Evolutionary conservation across 2,113 vertebrate genomes (phyloP).

Genomic region (Apodemus speciosus): DNA sequence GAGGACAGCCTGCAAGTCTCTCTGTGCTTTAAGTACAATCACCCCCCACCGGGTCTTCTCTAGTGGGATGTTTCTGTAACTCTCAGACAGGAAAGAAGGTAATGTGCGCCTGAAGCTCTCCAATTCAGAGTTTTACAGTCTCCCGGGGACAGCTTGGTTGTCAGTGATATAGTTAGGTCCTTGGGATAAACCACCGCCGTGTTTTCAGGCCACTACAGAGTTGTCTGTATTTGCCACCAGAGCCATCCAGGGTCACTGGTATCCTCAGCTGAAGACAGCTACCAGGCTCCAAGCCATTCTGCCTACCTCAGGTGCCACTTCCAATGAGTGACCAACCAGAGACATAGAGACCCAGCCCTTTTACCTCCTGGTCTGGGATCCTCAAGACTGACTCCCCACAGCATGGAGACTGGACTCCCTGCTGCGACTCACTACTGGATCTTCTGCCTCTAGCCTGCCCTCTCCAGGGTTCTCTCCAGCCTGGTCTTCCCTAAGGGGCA

Average conservation of each 20-base stretch:
- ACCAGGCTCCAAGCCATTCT: not conserved
- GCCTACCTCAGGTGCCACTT: not conserved
- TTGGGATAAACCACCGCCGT: not conserved
- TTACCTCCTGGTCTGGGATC: not conserved
- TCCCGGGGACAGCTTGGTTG: not conserved
- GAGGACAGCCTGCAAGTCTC: not conserved
- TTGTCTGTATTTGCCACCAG: not conserved
- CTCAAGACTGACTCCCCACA: not conserved
- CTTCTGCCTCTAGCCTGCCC: not conserved
- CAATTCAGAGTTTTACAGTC: not conserved
- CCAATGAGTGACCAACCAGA: accelerated
- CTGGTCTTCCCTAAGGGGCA: not conserved
- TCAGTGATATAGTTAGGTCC: not conserved
- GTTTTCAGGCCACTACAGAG: not conserved
- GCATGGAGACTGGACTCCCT: no score
- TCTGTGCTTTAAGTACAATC: not conserved
- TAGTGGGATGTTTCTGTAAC: no score
- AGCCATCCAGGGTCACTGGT: not conserved
- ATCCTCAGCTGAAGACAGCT: not conserved
- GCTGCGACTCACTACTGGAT: not conserved
- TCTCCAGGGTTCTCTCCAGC: not conserved
- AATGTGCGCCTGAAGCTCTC: accelerated
- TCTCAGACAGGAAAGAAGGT: not conserved
- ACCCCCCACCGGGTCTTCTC: not conserved
- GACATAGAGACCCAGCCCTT: no score